Evolutionary conservation across 64 coral and sea anemone species (phyloP), one percentile per base, ranked within the genome.

Genomic region (Stichodactyla helianthus): DNA sequence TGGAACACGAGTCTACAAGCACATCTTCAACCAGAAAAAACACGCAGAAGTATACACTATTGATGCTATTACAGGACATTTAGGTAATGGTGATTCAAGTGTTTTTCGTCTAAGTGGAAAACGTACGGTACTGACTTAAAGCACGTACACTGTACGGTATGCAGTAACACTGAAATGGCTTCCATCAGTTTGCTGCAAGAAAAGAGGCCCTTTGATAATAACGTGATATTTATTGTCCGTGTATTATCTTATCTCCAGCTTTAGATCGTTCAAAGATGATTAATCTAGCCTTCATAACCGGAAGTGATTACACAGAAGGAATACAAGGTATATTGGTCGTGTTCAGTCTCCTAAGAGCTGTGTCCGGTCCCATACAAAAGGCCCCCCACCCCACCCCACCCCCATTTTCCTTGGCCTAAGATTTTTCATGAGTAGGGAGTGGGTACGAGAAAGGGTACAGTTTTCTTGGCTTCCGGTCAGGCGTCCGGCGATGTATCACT

Each of bases 241-340:
- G 25, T 81, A 52, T 81, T 52, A 19, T 51, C 15, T 79, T 1
- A 28, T 50, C 26, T 53, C 17, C 16, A 99, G 96, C 92, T 58
- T 86, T 99, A 7, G 55, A 91, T 79, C 93, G 93, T 91, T 83
- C 77, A 14, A 90, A 90, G 22, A 86, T 99, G n/a, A 94, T 99
- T 77, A 89, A 89, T 67, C 52, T 99, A 10, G 96, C 96, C 50
- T 95, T 89, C 28, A 82, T 99, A 16, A 99, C 96, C 13, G 96
- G 96, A 59, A 99, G 96, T 80, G 96, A 99, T 79, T 99, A 99
- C 76, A 99, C 93, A 4, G 96, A 99, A 86, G 96, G 96, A 27
- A 89, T 99, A 31, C 96, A 92, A 90, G 96, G 96, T 99, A 19
- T 6, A 65, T 22, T 0, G 62, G 1, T 63, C 60, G 12, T 63